phyloP scores from a whole-genome alignment of 2,888 invertebrate species.

The Cosmorhoe ocellata region DNA sequence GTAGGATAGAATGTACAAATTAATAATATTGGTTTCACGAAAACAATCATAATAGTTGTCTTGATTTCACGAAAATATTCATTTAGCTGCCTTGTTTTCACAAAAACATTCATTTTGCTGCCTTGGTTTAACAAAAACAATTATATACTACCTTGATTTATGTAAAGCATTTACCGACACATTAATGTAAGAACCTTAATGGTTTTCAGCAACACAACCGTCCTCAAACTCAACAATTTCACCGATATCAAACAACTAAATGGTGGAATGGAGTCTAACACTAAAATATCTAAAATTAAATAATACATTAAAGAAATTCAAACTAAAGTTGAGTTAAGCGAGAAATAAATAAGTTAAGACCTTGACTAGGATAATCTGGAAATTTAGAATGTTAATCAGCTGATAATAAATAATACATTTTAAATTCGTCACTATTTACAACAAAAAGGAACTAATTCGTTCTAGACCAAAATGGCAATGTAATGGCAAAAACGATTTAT shows the following conservation, averaged over 20 bases:
- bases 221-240: slow-evolving; percentile 64
- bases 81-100: background rate
- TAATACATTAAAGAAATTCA: slow-evolving; percentile 57
- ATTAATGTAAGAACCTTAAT: slow-evolving; percentile 29
- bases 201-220: slow-evolving; percentile 39
- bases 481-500: slow-evolving; percentile 76
- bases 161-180: slow-evolving; percentile 35
- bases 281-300: slow-evolving; percentile 62
- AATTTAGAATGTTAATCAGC: slow-evolving; percentile 69
- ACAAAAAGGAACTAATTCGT: slow-evolving; percentile 78
- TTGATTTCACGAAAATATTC: background rate
- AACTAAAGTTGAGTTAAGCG: slow-evolving; percentile 60
- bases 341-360: slow-evolving; percentile 74
- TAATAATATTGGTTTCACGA: slow-evolving; percentile 44
- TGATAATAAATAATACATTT: slow-evolving; percentile 73
- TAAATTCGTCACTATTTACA: slow-evolving; percentile 79
- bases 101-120: background rate
- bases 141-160: slow-evolving; percentile 45
- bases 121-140: background rate
- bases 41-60: background rate
- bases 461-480: slow-evolving; percentile 80
- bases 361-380: slow-evolving; percentile 79
- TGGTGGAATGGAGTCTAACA: slow-evolving; percentile 68
- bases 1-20: slow-evolving; percentile 72
- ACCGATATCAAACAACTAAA: slow-evolving; percentile 44